These are phyloP conservation scores for Seriola rivoliana DNA, from an alignment of 2,113 vertebrate species.

Conservation along the genomic window DNA sequence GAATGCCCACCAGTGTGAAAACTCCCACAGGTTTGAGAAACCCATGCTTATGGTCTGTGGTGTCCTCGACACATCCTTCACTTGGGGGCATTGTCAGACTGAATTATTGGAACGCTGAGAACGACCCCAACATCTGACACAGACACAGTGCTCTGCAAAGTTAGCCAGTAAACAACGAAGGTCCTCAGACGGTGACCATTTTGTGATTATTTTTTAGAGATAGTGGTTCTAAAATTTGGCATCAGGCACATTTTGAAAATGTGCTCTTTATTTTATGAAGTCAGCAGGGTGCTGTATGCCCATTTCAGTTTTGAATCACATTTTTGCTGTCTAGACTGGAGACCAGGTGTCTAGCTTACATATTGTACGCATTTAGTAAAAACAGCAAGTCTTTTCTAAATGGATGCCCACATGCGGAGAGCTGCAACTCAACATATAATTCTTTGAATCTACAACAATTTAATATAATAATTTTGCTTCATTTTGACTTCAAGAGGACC, in stretches of 20 bases:
- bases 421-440: neutral
- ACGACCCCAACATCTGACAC: slow-evolving; percentile 37
- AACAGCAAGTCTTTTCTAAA: neutral
- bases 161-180: neutral
- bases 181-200: neutral
- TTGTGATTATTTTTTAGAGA: neutral
- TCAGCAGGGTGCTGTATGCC: neutral
- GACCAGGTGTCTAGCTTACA: neutral
- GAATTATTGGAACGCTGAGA: slow-evolving; percentile 58
- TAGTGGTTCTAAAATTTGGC: neutral
- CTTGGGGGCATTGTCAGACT: slow-evolving; percentile 62
- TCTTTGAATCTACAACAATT: neutral
- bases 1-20: slow-evolving; percentile 23
- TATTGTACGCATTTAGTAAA: neutral
- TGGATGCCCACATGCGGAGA: neutral
- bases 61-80: slow-evolving; percentile 60
- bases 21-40: slow-evolving; percentile 40
- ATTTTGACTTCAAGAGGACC: slow-evolving; percentile 18
- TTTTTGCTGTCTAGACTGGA: neutral
- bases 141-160: slow-evolving; percentile 18
- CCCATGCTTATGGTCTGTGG: slow-evolving; percentile 12
- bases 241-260: neutral
- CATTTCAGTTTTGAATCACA: neutral
- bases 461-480: neutral
- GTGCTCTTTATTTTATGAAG: neutral